Evolutionary conservation across 2,797 vertebrate genomes (phyloP).

Genomic region (Liparis tanakae): DNA sequence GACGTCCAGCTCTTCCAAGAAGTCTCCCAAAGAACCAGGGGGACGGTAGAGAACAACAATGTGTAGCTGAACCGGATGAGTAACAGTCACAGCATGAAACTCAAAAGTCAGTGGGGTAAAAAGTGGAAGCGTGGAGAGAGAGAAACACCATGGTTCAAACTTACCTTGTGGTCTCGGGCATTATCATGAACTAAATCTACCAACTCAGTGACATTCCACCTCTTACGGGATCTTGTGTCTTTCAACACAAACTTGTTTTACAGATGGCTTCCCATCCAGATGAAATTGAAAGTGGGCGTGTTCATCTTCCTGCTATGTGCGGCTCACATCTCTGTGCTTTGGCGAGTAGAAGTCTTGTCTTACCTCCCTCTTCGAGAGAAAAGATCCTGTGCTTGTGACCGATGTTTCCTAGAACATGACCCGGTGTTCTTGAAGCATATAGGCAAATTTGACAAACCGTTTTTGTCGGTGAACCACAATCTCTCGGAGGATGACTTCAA

Average conservation of each 20-base stretch:
- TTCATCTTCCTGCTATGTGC: background rate
- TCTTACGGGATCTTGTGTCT: background rate
- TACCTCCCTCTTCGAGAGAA: rapidly evolving
- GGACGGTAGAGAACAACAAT: too few relatives aligned
- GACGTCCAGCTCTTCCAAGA: too few relatives aligned
- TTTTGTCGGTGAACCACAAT: constrained; percentile 1
- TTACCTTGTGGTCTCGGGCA: too few relatives aligned
- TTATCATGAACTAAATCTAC: too few relatives aligned
- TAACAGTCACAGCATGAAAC: too few relatives aligned
- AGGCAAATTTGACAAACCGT: constrained; percentile 2
- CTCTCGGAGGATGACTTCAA: constrained; percentile 20
- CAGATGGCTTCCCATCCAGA: background rate
- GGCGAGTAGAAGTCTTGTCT: background rate
- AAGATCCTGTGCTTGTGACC: background rate
- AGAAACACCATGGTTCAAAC: too few relatives aligned
- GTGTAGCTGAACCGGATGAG: too few relatives aligned
- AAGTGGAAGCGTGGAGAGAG: too few relatives aligned
- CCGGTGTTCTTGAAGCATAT: background rate
- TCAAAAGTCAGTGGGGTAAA: too few relatives aligned
- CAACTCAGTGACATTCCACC: background rate
- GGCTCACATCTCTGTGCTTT: background rate
- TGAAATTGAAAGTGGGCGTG: rapidly evolving
- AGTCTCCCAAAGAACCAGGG: too few relatives aligned
- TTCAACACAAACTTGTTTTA: background rate
- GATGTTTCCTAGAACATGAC: background rate